Base-by-base conservation (phyloP, 2,888 invertebrate genomes). In the Acronicta psi region DNA sequence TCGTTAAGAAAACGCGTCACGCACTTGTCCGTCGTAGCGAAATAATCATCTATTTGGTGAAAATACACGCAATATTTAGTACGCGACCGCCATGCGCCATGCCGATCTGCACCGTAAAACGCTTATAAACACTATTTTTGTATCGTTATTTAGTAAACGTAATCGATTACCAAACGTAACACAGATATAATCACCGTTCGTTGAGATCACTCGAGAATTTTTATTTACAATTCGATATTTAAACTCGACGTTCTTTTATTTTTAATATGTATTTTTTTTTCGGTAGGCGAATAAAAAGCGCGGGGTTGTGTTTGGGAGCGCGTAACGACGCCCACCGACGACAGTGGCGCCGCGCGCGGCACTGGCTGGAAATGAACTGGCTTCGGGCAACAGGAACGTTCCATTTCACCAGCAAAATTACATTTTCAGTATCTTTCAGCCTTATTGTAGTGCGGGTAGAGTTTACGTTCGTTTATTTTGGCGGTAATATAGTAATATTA, bases 331-430 rank as follows among this genome's bases (percentile, higher is more conserved):
- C 88, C 88, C 87, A 85, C 92, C 91, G 86, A 76, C 87, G 81
- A 87, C 82, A 87, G 91, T 90, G 93, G 92, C 93, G 93, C 92
- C 92, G 83, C 91, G 87, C 82, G 86, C 91, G 91, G 90, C 91
- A 93, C 93, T 93, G 93, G 78, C 86, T 83, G 83, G 80, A 88
- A 90, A 87, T 62, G 67, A 69, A 74, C 80, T 77, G 77, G 78
- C 84, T 80, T 81, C 81, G 80, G 83, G 85, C 83, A 82, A 86
- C 89, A 87, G 89, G 87, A 88, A 77, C 86, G 85, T 77, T 83
- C 81, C 81, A 80, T 79, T 77, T 77, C 69, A 74, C 81, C 69
- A 67, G 72, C 84, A 81, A 77, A 73, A 55, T 75, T 69, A 74
- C 52, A 46, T 58, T 61, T 78, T 61, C 81, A 59, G 45, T 57